Evolutionary conservation across 2,888 invertebrate species (phyloP), one percentile per base, ranked within the genome.

Genomic region (Pedicia rivosa): DNA sequence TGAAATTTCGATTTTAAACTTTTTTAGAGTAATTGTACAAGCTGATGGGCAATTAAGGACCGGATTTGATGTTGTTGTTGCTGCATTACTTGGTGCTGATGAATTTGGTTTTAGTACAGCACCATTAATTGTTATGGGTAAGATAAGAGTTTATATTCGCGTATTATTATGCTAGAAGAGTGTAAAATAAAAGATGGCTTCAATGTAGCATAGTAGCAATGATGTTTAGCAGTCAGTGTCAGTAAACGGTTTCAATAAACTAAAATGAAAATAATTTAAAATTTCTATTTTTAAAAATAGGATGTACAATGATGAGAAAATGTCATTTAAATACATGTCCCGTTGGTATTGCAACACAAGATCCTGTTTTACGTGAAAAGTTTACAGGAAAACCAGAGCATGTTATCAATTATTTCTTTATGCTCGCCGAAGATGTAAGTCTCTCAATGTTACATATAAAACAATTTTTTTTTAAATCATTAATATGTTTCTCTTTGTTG

Each of bases 231-330:
- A n/a, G n/a, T n/a, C n/a, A n/a, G n/a, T n/a, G n/a, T n/a, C n/a
- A n/a, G n/a, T n/a, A n/a, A n/a, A n/a, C n/a, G n/a, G n/a, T n/a
- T n/a, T n/a, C n/a, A n/a, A n/a, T n/a, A n/a, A n/a, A n/a, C n/a
- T n/a, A n/a, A n/a, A n/a, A n/a, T n/a, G n/a, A n/a, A n/a, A n/a
- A n/a, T n/a, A n/a, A n/a, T n/a, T n/a, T n/a, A n/a, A n/a, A n/a
- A n/a, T n/a, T n/a, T n/a, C n/a, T n/a, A n/a, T n/a, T n/a, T n/a
- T n/a, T n/a, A n/a, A n/a, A n/a, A n/a, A 2, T 47, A 67, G 72
- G 98, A 4, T 98, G 98, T 55, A 98, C 95, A 1, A 98, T 98
- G 98, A 98, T 98, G 98, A 72, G 98, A 40, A 98, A 98, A 59
- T 98, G 98, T 53, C 98, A 98, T 60, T 66, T 98, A 48, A 98